These are phyloP conservation scores for Thalassophryne amazonica DNA, from an alignment of 2,797 vertebrate species.

Conservation along the genomic window DNA sequence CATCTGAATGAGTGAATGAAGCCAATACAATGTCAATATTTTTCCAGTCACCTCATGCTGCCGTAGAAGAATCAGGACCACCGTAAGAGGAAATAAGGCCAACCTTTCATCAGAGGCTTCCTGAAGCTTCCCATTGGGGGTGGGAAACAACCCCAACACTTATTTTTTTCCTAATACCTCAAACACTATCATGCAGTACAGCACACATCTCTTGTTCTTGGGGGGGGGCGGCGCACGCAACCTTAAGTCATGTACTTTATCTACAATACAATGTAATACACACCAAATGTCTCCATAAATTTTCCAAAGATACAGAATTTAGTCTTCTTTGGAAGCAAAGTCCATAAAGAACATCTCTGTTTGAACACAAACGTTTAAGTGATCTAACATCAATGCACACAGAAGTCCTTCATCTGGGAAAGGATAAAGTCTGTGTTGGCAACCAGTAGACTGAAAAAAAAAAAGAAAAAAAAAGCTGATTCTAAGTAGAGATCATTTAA, in stretches of 20 bases:
- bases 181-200: constrained; percentile 66
- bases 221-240: constrained; percentile 16
- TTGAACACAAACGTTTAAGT: constrained; percentile 81
- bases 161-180: constrained; percentile 65
- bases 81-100: constrained; percentile 57
- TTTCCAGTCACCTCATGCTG: constrained; percentile 33
- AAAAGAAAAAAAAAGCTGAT: constrained; percentile 66
- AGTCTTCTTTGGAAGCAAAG: constrained; percentile 76
- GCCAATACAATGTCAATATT: constrained; percentile 36
- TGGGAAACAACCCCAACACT: constrained; percentile 24
- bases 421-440: constrained; percentile 83
- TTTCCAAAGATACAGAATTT: too few relatives aligned
- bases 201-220: constrained; percentile 68
- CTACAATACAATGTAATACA: constrained; percentile 77
- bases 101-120: constrained; percentile 54
- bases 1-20: constrained; percentile 12
- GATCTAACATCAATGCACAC: constrained; percentile 79
- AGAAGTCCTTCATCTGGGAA: constrained; percentile 81
- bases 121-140: constrained; percentile 47
- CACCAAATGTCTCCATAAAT: constrained; percentile 67
- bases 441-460: constrained; percentile 75
- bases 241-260: constrained; percentile 59
- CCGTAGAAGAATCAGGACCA: constrained; percentile 27
- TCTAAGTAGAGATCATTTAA: constrained; percentile 89
- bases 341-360: constrained; percentile 78